Evolutionary conservation across 2,113 vertebrate genomes (phyloP).

Genomic region (Caranx ignobilis): DNA sequence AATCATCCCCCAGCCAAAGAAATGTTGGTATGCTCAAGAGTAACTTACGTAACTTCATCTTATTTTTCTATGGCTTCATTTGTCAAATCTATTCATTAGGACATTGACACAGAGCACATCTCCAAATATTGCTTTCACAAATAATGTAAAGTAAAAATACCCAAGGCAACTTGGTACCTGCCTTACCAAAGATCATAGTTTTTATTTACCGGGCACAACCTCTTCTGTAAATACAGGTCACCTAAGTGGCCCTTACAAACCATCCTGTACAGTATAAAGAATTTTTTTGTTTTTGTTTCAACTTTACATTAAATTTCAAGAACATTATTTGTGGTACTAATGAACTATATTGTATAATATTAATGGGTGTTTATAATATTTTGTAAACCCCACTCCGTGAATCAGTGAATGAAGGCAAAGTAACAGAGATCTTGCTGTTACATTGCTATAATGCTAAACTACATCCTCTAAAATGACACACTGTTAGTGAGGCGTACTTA

Average conservation of each 20-base stretch:
- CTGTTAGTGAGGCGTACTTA: neutral
- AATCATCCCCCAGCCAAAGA: neutral
- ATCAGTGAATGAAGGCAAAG: neutral
- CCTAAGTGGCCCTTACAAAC: neutral
- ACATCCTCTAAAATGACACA: no score
- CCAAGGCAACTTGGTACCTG: neutral
- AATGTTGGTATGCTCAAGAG: neutral
- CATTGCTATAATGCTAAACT: neutral
- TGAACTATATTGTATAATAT: no score
- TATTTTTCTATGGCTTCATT: neutral
- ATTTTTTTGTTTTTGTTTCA: no score
- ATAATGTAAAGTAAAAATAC: neutral
- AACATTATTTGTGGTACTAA: no score
- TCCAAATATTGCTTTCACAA: neutral
- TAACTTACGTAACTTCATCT: neutral
- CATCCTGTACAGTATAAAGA: no score
- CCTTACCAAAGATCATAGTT: no score
- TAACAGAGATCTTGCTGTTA: neutral
- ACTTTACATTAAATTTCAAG: no score
- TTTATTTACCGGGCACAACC: neutral
- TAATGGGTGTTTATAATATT: neutral
- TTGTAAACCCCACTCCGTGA: no score
- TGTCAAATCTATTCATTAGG: neutral
- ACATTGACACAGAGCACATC: neutral
- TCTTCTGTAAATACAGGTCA: neutral